A percentile compares a stretch with the other conserved stretches of the same genome.
Conservation (phyloP, 64 coral and sea anemone genomes). For the Pachyseris speciosa region DNA sequence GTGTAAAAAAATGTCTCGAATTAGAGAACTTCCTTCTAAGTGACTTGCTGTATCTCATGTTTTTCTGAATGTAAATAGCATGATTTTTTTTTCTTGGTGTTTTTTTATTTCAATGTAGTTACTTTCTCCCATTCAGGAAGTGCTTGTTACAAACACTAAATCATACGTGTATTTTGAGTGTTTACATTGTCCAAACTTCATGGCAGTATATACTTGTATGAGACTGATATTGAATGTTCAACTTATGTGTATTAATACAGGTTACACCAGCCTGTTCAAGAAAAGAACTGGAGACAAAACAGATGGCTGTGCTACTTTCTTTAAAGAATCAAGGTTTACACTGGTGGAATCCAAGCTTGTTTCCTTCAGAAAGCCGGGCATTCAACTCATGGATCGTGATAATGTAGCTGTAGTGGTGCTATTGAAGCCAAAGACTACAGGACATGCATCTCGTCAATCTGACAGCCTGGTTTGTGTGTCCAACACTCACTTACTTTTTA, state of each 20-base stretch:
- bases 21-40: too few relatives aligned
- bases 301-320: constrained; percentile 96
- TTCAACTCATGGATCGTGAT: constrained; percentile 84
- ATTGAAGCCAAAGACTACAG: constrained; percentile 43
- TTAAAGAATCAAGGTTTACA: constrained; percentile 68
- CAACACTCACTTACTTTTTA: constrained; percentile 93
- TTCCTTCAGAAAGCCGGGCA: constrained; percentile 64
- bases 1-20: too few relatives aligned
- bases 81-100: too few relatives aligned
- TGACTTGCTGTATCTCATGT: too few relatives aligned
- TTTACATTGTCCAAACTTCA: too few relatives aligned
- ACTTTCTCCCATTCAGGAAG: too few relatives aligned
- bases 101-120: too few relatives aligned
- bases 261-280: constrained; percentile 82
- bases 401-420: constrained; percentile 78
- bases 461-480: constrained; percentile 72
- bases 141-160: too few relatives aligned
- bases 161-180: too few relatives aligned
- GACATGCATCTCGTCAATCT: not conserved
- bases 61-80: too few relatives aligned
- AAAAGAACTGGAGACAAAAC: constrained; percentile 89
- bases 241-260: constrained; percentile 18
- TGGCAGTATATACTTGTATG: too few relatives aligned
- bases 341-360: constrained; percentile 57
- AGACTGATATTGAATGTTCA: not conserved